Base-by-base conservation (phyloP, 2,888 invertebrate genomes). In the Aricia artaxerxes region DNA sequence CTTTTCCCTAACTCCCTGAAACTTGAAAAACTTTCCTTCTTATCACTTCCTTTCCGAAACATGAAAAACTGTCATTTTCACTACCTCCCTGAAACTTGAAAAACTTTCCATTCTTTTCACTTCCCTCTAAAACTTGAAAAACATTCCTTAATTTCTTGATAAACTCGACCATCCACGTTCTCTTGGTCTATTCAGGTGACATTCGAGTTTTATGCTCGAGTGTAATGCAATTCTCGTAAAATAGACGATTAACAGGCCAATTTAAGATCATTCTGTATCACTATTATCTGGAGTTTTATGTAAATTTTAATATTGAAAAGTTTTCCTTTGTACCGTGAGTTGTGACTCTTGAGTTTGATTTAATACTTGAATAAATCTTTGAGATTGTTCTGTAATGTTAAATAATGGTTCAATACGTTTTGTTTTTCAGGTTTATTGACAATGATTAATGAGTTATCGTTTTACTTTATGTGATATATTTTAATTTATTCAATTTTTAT, bases 241-340 rank as follows among this genome's bases (percentile, higher is more conserved):
- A 84, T 82, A 83, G 82, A 83, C 87, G 87, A 88, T 88, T 89
- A 88, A 85, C 85, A 82, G 85, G 84, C 85, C 86, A 85, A 87
- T 88, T 89, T 88, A 81, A 83, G 82, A 83, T 85, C 82, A 85
- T 13, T 4, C 75, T 75, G 86, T 86, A 78, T 60, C 44, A 61
- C 78, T 81, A 82, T 82, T 81, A 81, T 81, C 24, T 24, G 78
- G 69, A 78, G 80, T 82, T 80, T 75, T 78, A 83, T 80, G 81
- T 81, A 81, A 79, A 81, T 83, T 81, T 82, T 78, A 78, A 80
- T 81, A 81, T 81, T 79, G 78, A 44, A 80, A 35, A 73, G 60
- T 40, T 78, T 78, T 73, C 57, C 35, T 78, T 73, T 53, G 72
- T 40, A 57, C 49, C 9, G 2, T 49, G 49, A 24, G 7, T 24